Conservation (phyloP, 2,888 invertebrate species). For the Hirtodrosophila duncani region DNA sequence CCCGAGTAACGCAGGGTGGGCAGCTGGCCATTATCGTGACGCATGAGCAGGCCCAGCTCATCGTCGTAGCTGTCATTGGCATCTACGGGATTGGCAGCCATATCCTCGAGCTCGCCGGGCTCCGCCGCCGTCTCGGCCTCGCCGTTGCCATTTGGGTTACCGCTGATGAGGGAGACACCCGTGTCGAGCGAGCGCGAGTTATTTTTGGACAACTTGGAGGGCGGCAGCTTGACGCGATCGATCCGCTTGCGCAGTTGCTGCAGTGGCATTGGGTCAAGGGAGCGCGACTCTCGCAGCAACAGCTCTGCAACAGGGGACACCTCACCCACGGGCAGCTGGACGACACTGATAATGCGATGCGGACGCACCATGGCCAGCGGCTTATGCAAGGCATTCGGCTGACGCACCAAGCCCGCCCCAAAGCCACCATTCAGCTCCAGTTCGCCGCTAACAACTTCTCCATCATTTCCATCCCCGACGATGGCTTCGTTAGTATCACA, state of each 20-base stretch:
- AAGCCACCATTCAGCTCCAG: conserved; percentile 37
- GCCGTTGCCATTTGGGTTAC: conserved; percentile 68
- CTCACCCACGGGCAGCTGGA: conserved; percentile 41
- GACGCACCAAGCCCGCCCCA: conserved; percentile 48
- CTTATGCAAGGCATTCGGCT: conserved; percentile 69
- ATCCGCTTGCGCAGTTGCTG: conserved; percentile 68
- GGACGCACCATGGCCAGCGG: conserved; percentile 78
- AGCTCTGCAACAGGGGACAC: conserved; percentile 45
- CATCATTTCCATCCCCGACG: conserved; percentile 51
- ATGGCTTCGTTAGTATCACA: conserved; percentile 73
- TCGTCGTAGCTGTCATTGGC: conserved; percentile 68
- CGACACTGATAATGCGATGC: conserved; percentile 80
- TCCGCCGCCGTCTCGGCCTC: conserved; percentile 22
- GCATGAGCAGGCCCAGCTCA: conserved; percentile 69
- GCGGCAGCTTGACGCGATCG: conserved; percentile 66
- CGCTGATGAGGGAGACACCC: conserved; percentile 67
- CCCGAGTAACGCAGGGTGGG: conserved; percentile 48
- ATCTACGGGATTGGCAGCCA: conserved; percentile 50
- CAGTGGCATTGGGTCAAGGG: conserved; percentile 83
- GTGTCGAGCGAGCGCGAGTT: conserved; percentile 77
- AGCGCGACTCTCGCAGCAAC: conserved; percentile 81
- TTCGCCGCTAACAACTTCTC: conserved; percentile 11
- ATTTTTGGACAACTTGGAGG: conserved; percentile 75
- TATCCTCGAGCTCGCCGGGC: conserved; percentile 38
- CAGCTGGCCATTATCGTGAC: conserved; percentile 70